A percentile compares a stretch with the other conserved stretches of the same genome.
These are phyloP conservation scores for Crotalus horridus DNA, from an alignment of 2,113 vertebrate genomes.

Conservation along the genomic window DNA sequence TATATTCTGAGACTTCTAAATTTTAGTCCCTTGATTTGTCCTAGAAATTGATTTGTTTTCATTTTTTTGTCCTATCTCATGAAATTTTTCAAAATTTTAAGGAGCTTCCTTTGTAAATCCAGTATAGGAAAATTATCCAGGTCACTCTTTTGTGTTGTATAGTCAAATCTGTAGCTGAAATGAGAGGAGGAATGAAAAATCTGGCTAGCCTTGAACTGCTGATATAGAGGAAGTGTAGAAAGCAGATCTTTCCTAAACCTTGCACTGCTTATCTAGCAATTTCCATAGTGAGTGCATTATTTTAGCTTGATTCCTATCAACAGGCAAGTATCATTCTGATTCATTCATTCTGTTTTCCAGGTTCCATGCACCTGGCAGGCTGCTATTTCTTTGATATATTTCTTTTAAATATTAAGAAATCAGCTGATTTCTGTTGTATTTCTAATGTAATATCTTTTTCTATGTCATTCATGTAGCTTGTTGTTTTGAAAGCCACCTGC, in stretches of 20 bases:
- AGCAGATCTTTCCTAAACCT: background rate
- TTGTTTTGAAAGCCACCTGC: background rate
- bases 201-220: background rate
- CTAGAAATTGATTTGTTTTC: background rate
- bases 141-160: background rate
- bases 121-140: background rate
- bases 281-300: background rate
- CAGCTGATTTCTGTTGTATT: background rate
- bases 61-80: background rate
- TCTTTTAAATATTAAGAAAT: background rate
- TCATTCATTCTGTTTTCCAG: background rate
- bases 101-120: background rate
- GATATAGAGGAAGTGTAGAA: background rate
- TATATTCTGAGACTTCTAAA: background rate
- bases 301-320: background rate
- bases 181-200: background rate
- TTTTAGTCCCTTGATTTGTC: background rate
- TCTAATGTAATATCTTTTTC: background rate
- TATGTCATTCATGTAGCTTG: background rate
- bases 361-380: background rate
- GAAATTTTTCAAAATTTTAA: background rate
- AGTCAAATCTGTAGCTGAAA: background rate
- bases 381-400: background rate
- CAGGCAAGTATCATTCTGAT: background rate
- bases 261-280: background rate